Conservation (phyloP, 1,140 invertebrate species). For the Psilanteris sp. region DNA sequence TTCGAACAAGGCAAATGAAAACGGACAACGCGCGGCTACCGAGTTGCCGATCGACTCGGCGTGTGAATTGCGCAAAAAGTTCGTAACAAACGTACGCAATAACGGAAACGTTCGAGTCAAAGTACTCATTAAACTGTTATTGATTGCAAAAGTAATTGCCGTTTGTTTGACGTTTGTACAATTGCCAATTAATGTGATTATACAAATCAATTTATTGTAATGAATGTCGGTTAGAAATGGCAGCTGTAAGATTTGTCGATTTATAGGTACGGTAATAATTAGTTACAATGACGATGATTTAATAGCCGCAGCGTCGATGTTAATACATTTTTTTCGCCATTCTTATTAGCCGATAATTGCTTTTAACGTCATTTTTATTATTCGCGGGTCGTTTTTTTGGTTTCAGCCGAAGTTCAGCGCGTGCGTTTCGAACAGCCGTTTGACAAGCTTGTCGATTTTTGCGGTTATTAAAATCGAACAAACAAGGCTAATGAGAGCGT, state of each 20-base stretch:
- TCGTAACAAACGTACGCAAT: slow-evolving; percentile 37
- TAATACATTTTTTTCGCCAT: background rate
- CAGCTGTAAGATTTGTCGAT: background rate
- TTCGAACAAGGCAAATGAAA: slow-evolving; percentile 32
- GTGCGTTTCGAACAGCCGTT: too few relatives aligned
- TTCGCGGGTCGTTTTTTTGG: too few relatives aligned
- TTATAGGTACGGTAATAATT: slow-evolving; percentile 1
- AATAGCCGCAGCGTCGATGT: background rate
- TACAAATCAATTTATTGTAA: slow-evolving; percentile 39
- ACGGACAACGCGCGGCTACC: slow-evolving; percentile 42
- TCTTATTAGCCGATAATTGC: too few relatives aligned
- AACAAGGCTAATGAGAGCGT: too few relatives aligned
- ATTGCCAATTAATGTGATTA: slow-evolving; percentile 54
- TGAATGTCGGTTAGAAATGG: slow-evolving; percentile 1
- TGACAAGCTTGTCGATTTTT: too few relatives aligned
- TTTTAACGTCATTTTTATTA: too few relatives aligned
- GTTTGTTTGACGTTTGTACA: slow-evolving; percentile 48
- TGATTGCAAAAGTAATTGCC: slow-evolving; percentile 57
- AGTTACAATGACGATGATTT: too few relatives aligned
- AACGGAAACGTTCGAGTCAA: slow-evolving; percentile 32
- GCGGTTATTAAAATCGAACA: too few relatives aligned
- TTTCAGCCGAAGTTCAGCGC: too few relatives aligned
- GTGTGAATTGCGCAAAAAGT: slow-evolving; percentile 37
- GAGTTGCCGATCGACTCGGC: slow-evolving; percentile 18
- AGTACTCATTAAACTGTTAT: slow-evolving; percentile 50